Base-by-base conservation (phyloP, 2,888 invertebrate genomes). In the Dioctria linearis region DNA sequence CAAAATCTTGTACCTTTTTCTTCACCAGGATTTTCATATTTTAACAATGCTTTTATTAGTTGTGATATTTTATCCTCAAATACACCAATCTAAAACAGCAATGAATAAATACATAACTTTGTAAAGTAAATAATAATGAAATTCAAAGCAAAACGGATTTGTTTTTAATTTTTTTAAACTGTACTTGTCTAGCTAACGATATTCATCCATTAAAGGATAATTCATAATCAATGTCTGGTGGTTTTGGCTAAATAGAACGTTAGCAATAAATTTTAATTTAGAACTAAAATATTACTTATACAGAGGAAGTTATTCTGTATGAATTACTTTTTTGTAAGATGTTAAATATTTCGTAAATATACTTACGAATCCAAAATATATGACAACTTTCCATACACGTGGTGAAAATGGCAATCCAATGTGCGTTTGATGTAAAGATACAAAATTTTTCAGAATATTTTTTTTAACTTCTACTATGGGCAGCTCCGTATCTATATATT, bases 371-470 rank as follows among this genome's bases (percentile, higher is more conserved):
- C 46, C 40, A 40, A n/a, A 13, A 13, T 42, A 42, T n/a, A 46
- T 43, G 2, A 67, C 13, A 11, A 67, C 37, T 43, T 67, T 67
- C 46, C 46, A 67, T 11, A 8, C 6, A 8, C 11, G 11, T 43
- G 46, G 4, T 43, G 67, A 43, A n/a, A 43, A 43, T 6, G 67
- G 67, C 43, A 67, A 13, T 5, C 46, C 67, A 46, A 67, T 67
- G 25, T 67, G 25, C 9, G 46, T 25, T 46, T 43, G 11, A 67
- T 67, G 67, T 43, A 67, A 67, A 3, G n/a, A 11, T 43, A 13
- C 9, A 42, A 46, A 67, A 4, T n/a, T 40, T 40, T 65, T 37
- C n/a, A 40, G 37, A 40, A 65, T 65, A 5, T 9, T 25, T 39
- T 40, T 37, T 37, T 65, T 65, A 25, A 25, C 9, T 40, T 37